Base-by-base conservation (phyloP, 2,888 invertebrate species). In the Caenorhabditis angaria region DNA sequence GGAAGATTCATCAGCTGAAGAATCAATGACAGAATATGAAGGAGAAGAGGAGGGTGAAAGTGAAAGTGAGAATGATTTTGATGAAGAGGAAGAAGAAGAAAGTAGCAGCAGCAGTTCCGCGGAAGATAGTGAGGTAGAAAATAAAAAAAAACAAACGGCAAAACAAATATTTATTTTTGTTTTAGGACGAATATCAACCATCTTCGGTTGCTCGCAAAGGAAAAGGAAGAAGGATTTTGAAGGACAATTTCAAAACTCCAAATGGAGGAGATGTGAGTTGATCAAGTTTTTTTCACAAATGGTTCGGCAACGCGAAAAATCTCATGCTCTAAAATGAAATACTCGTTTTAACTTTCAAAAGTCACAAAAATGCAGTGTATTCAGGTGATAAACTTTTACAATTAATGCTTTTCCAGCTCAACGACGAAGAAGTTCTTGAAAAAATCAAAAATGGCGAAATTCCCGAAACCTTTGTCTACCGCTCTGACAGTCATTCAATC, bases 401-500 rank as follows among this genome's bases (percentile, higher is more conserved):
- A 54, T 54, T 8, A 24, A 20, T 32, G 3, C n/a, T 32, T 32
- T 59, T 28, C 14, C 55, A 63, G 68, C 25, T 51, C 1, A 47
- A 57, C 24, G 41, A 59, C 18, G 47, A 61, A n/a, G 65, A 70
- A 22, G 22, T 63, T n/a, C 28, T 47, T n/a, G n/a, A 54, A 41
- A 62, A 66, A 56, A 66, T 59, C 1, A 55, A 59, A 14, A 28
- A 47, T 12, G 62, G 58, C 1, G 35, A 48, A 14, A 59, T 70
- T 27, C 65, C 70, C 6, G 62, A 62, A 12, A 65, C 65, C 2
- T 28, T 60, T 1, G 50, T 56, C 54, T 70, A 70, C 28, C 61
- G 65, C 25, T 35, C 65, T 12, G 28, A 57, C 25, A 62, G 35
- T 32, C 65, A 70, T 55, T 62, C 59, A 0, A 65, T 70, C 54